Evolutionary conservation across 1,140 invertebrate species (phyloP).

Genomic region (Neodiprion virginianus): DNA sequence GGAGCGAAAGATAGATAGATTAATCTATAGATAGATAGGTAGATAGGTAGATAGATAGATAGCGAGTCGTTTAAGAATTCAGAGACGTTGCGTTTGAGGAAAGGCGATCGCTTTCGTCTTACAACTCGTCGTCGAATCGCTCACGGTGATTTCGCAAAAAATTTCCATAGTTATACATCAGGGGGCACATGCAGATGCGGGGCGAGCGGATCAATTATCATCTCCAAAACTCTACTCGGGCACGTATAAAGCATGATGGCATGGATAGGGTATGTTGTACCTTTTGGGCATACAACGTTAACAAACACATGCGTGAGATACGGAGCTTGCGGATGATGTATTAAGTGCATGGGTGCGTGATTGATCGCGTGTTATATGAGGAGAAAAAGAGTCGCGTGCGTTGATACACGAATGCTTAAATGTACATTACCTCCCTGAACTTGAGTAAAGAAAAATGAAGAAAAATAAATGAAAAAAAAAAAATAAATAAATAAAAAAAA

Average conservation of each 20-base stretch:
- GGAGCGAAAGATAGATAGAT: not conserved
- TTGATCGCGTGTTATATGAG: not conserved
- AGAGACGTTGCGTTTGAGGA: too few relatives aligned
- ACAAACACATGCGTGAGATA: not conserved
- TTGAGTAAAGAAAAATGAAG: not conserved
- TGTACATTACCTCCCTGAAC: constrained; percentile 11
- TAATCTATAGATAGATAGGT: too few relatives aligned
- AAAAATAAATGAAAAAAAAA: not conserved
- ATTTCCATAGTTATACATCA: not conserved
- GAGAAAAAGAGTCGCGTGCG: not conserved
- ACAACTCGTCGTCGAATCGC: not conserved
- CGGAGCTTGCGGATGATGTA: not conserved
- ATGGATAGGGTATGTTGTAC: too few relatives aligned
- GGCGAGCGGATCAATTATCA: not conserved
- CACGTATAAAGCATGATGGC: too few relatives aligned
- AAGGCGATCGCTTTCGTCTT: not conserved
- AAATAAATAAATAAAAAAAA: not conserved
- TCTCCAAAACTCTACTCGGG: too few relatives aligned
- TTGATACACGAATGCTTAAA: constrained; percentile 10
- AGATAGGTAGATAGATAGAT: not conserved
- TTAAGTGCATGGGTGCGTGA: not conserved
- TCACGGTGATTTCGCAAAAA: not conserved
- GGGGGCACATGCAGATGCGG: not conserved
- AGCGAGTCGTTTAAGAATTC: too few relatives aligned
- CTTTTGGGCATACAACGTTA: too few relatives aligned